These are phyloP conservation scores for Sebastolobus altivelis DNA, from an alignment of 2,797 vertebrate genomes.

Conservation along the genomic window DNA sequence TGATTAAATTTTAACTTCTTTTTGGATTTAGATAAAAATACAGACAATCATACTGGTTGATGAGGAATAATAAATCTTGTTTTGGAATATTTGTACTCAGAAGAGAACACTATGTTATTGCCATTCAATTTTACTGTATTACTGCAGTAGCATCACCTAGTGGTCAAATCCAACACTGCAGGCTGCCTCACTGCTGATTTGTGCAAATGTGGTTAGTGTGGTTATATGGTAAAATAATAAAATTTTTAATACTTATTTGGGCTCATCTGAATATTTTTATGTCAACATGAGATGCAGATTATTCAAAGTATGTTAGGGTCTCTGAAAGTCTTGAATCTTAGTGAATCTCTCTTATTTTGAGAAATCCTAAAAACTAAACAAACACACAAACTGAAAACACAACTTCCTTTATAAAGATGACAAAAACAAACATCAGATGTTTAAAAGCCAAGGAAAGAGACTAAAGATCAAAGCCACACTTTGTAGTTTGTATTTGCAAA, in stretches of 20 bases:
- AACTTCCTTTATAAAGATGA: no score
- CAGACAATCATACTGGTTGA: not conserved
- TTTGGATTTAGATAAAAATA: not conserved
- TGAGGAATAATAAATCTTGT: not conserved
- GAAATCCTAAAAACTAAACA: no score
- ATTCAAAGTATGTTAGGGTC: not conserved
- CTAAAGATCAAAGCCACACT: no score
- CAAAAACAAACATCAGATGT: not conserved
- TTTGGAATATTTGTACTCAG: not conserved
- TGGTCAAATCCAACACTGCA: not conserved
- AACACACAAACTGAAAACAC: no score
- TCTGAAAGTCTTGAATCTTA: not conserved
- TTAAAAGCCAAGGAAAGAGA: not conserved
- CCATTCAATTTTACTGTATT: no score
- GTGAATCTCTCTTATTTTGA: no score
- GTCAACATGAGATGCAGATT: not conserved
- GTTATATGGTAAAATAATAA: not conserved
- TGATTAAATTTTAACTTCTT: not conserved
- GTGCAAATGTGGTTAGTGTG: not conserved
- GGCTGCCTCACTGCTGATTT: no score
- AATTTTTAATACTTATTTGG: not conserved
- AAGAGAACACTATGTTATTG: not conserved
- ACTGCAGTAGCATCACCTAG: slow-evolving; percentile 1
- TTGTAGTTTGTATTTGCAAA: not conserved
- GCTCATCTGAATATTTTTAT: not conserved